Percentiles rank a stretch among this genome's conserved stretches.
Conservation (phyloP, 2,888 invertebrate species). For the Abrostola tripartita region DNA sequence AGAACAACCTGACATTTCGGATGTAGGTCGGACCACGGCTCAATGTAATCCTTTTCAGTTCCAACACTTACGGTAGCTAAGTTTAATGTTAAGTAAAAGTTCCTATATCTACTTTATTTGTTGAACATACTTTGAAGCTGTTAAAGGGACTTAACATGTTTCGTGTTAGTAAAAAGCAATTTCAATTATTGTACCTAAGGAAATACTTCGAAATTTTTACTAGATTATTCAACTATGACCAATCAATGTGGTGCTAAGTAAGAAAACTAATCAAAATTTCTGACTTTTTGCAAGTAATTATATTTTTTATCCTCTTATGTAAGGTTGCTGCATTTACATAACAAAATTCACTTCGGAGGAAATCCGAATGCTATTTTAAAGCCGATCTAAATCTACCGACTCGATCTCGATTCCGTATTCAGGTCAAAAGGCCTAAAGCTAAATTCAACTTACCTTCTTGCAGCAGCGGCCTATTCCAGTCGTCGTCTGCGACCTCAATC, state of each 20-base stretch:
- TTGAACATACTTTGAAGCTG: constrained; percentile 15
- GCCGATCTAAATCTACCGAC: constrained; percentile 23
- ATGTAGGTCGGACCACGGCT: constrained; percentile 66
- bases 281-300: no score
- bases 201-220: no score
- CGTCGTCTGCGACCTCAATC: constrained; percentile 96
- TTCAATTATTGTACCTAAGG: no score
- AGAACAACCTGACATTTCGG: constrained; percentile 62
- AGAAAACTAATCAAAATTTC: background rate
- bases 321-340: background rate
- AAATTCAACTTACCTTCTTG: constrained; percentile 88
- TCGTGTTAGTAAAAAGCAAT: constrained; percentile 1
- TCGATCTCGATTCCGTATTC: constrained; percentile 28
- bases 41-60: constrained; percentile 61
- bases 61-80: constrained; percentile 51
- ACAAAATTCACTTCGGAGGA: constrained; percentile 18
- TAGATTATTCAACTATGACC: no score
- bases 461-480: constrained; percentile 95
- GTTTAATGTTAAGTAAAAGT: constrained; percentile 60
- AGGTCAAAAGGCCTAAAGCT: constrained; percentile 40
- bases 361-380: constrained; percentile 11
- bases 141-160: constrained; percentile 10
- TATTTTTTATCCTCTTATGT: no score
- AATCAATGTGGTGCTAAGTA: no score
- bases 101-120: constrained; percentile 42